phyloP scores from a whole-genome alignment of 92 coral and sea anemone species.

The Pocillopora meandrina region DNA sequence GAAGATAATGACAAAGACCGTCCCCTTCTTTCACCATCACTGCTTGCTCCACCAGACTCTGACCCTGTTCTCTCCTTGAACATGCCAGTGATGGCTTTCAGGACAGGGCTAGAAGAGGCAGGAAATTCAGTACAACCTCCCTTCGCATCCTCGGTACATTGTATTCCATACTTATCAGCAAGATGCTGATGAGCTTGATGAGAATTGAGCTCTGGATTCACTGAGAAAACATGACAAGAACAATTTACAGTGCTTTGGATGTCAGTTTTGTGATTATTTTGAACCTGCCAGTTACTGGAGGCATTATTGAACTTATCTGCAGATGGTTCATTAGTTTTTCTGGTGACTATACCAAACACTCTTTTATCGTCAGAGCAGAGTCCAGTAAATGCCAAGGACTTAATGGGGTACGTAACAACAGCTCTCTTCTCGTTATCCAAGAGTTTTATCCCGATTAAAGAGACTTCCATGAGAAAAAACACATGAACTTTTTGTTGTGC shows the following conservation, averaged over 20 bases:
- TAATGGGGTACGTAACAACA: constrained; percentile 83
- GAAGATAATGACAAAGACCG: constrained; percentile 43
- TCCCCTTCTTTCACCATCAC: constrained; percentile 33
- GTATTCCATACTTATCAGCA: constrained; percentile 76
- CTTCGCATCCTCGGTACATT: constrained; percentile 46
- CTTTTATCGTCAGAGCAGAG: constrained; percentile 91
- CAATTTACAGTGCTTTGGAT: constrained; percentile 70
- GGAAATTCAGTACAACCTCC: constrained; percentile 84
- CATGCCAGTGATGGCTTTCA: constrained; percentile 71
- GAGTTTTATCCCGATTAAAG: constrained; percentile 70
- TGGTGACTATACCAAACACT: constrained; percentile 92
- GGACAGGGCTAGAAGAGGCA: constrained; percentile 73
- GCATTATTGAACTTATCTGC: constrained; percentile 25
- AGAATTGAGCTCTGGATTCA: constrained; percentile 73
- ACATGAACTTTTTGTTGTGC: constrained; percentile 79
- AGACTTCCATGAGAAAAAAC: constrained; percentile 77
- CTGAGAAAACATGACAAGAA: constrained; percentile 93
- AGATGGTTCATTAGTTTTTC: constrained; percentile 57
- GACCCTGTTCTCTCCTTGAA: constrained; percentile 61
- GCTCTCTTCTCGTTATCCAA: constrained; percentile 65
- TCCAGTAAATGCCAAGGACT: constrained; percentile 87
- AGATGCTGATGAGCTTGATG: constrained; percentile 66
- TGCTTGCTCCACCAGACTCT: constrained; percentile 39
- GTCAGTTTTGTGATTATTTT: constrained; percentile 53
- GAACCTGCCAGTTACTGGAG: constrained; percentile 56